These are phyloP conservation scores for Drosophila falleni DNA, from an alignment of 2,888 invertebrate species.

Conservation along the genomic window DNA sequence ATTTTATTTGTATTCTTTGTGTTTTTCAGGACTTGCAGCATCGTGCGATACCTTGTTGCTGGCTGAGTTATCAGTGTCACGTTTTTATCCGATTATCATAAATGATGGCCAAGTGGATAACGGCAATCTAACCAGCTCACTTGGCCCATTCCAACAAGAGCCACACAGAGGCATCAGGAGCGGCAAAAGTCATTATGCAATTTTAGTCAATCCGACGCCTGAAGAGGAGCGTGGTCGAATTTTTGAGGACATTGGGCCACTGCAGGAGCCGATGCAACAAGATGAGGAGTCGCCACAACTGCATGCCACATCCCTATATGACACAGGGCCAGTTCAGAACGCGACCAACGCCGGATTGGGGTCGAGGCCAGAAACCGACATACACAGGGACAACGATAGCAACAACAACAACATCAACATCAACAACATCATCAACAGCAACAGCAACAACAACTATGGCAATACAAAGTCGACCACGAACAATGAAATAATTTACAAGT, in stretches of 20 bases:
- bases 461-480: constrained; percentile 52
- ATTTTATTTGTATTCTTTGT: background rate
- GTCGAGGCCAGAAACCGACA: constrained; percentile 14
- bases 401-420: constrained; percentile 47
- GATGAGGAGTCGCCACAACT: constrained; percentile 1
- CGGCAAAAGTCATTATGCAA: constrained; percentile 1
- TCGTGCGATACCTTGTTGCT: constrained; percentile 89
- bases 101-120: constrained; percentile 81
- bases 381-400: constrained; percentile 15
- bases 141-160: constrained; percentile 13
- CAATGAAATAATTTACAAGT: constrained; percentile 86
- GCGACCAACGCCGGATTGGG: constrained; percentile 21
- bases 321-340: constrained; percentile 10
- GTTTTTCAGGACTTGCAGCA: constrained; percentile 88
- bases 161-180: constrained; percentile 11
- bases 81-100: constrained; percentile 83
- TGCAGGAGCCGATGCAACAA: constrained; percentile 6
- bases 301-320: constrained; percentile 6
- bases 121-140: constrained; percentile 83
- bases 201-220: constrained; percentile 9
- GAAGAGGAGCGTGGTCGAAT: constrained; percentile 22
- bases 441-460: constrained; percentile 19
- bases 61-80: constrained; percentile 88
- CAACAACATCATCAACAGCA: constrained; percentile 14
- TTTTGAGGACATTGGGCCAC: constrained; percentile 34